Evolutionary conservation across 2,797 vertebrate species (phyloP), one percentile per base, ranked within the genome.

Genomic region (Forpus xanthops): DNA sequence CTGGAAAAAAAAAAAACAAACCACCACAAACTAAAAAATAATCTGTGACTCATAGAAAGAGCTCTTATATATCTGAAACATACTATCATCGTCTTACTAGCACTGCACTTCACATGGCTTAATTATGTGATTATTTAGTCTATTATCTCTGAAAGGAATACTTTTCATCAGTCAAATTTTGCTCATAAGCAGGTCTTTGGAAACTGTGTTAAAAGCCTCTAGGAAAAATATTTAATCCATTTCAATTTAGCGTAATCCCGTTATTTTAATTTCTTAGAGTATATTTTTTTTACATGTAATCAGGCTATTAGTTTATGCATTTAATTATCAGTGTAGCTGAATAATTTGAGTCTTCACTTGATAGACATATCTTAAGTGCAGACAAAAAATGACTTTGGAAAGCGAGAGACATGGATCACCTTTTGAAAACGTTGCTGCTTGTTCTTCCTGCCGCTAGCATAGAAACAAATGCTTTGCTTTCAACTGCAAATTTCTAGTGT

Each of bases 201-300:
- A 95, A 81, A 85, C 89, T 39, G 67, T 78, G 76, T 75, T 82
- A 93, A 85, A 90, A 93, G 76, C 90, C 93, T 94, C 74, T 92
- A 95, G 96, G 84, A 95, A 94, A 87, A 89, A 64, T 28, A 82
- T 89, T 94, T 97, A 96, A 93, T 96, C 93, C 94, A 39, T 90
- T 97, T 89, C 92, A 92, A 68, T 88, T 85, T 76, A 87, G 79
- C 77, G 30, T 87, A 96, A 96, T 93, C 77, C 60, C 21, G 49
- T 95, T 96, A 47, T 95, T 96, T 94, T 92, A 95, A 94, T 96
- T 83, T 94, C 68, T 94, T 90, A 60, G 37, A 76, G 39, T n/a
- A 30, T 76, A 27, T 70, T 93, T 81, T 76, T 82, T 90, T 68
- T 15, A 27, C 12, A 33, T 87, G 90, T 94, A 94, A 96, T 89